These are phyloP conservation scores for Apamea monoglypha DNA, from an alignment of 2,888 invertebrate genomes.

Conservation along the genomic window DNA sequence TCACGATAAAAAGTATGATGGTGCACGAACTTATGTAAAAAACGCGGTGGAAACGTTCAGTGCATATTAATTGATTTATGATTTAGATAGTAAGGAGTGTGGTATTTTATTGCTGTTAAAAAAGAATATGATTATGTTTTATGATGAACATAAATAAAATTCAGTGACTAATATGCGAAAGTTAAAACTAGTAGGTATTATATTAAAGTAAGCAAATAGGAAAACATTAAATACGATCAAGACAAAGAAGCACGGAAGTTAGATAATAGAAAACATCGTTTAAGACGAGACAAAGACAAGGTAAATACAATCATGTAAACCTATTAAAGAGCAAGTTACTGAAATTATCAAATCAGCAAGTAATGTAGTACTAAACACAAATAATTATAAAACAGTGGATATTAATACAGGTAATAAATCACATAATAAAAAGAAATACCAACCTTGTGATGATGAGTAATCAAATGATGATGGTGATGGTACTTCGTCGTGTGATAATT, in stretches of 20 bases:
- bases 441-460: slow-evolving; percentile 93
- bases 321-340: neutral
- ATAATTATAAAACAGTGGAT: no score
- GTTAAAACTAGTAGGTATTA: neutral
- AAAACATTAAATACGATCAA: neutral
- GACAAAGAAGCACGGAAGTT: neutral
- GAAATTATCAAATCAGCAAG: neutral
- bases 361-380: no score
- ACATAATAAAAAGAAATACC: slow-evolving; percentile 15
- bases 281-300: neutral
- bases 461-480: slow-evolving; percentile 95
- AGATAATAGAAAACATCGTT: neutral
- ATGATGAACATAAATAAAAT: neutral
- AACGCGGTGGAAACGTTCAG: slow-evolving; percentile 6
- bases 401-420: neutral
- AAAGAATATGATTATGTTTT: neutral
- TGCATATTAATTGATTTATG: slow-evolving; percentile 6
- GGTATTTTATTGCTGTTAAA: neutral
- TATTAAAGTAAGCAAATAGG: neutral
- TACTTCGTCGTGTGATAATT: slow-evolving; percentile 93
- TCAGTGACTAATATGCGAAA: neutral
- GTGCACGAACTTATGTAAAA: slow-evolving; percentile 28
- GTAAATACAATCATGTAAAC: neutral
- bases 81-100: neutral
- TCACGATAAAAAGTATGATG: slow-evolving; percentile 26